phyloP scores from a whole-genome alignment of 1,140 invertebrate genomes.

The Aradophagus sp. region DNA sequence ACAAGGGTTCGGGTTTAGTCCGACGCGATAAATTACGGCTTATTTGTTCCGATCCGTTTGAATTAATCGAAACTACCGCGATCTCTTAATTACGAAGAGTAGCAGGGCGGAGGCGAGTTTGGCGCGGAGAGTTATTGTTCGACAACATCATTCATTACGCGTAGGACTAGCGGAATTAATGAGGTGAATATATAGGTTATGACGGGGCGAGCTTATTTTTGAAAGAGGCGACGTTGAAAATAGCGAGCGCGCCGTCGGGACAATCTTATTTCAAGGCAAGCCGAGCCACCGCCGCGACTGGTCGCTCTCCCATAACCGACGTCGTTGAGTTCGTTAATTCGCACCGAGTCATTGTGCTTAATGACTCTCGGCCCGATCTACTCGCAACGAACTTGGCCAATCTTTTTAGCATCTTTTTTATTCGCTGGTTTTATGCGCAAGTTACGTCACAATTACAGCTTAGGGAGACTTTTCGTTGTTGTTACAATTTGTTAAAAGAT shows the following conservation, averaged over 20 bases:
- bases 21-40: slow-evolving; percentile 13
- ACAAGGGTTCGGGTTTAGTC: too few relatives aligned
- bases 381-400: too few relatives aligned
- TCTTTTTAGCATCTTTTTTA: too few relatives aligned
- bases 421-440: too few relatives aligned
- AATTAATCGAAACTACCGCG: slow-evolving; percentile 36
- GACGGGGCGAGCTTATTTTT: slow-evolving; percentile 50
- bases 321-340: slow-evolving; percentile 19
- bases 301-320: slow-evolving; percentile 12
- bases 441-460: too few relatives aligned
- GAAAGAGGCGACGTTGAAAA: slow-evolving; percentile 46
- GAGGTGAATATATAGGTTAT: slow-evolving; percentile 26
- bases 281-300: background rate
- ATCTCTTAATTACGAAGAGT: slow-evolving; percentile 33
- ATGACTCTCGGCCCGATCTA: slow-evolving; percentile 12
- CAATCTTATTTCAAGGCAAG: slow-evolving; percentile 24
- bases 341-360: slow-evolving; percentile 16
- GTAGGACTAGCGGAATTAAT: slow-evolving; percentile 36
- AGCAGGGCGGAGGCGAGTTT: slow-evolving; percentile 1
- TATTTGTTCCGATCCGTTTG: slow-evolving; percentile 36
- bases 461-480: too few relatives aligned
- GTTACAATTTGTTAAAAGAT: too few relatives aligned
- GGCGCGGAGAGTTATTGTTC: slow-evolving; percentile 36
- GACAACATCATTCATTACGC: slow-evolving; percentile 50
- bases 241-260: slow-evolving; percentile 31